Evolutionary conservation across 2,888 invertebrate genomes (phyloP).

Genomic region (Sympetrum striolatum): DNA sequence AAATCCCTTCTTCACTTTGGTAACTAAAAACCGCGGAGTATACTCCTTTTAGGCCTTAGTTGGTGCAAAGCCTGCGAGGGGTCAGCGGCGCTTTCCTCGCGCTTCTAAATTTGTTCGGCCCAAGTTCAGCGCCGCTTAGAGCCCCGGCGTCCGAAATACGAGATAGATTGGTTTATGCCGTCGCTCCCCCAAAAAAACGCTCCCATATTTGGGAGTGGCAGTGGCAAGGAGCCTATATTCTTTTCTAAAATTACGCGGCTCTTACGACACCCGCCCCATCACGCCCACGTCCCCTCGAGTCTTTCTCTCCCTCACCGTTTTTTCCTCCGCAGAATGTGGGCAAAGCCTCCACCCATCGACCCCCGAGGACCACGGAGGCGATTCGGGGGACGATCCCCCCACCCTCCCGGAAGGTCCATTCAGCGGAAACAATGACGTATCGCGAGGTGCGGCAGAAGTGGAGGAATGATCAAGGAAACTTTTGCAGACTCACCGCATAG

Average conservation of each 20-base stretch:
- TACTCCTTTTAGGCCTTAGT: conserved; percentile 1
- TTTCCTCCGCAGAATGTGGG: background rate
- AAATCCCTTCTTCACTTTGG: conserved; percentile 25
- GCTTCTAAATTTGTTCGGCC: conserved; percentile 17
- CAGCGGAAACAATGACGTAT: too few species aligned
- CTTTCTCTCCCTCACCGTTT: background rate
- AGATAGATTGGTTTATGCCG: conserved; percentile 5
- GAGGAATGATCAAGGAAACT: background rate
- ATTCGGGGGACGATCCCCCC: background rate
- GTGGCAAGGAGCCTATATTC: conserved; percentile 29
- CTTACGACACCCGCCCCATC: background rate
- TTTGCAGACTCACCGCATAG: background rate
- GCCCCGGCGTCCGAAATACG: background rate
- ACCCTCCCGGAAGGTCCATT: background rate
- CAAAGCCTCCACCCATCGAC: background rate
- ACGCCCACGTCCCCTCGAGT: background rate
- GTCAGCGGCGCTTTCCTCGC: conserved; percentile 5
- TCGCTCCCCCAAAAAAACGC: conserved; percentile 15
- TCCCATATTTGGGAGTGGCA: conserved; percentile 11
- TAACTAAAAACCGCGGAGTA: conserved; percentile 29
- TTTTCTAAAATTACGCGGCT: conserved; percentile 42
- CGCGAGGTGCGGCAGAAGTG: too few species aligned
- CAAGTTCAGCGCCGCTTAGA: background rate
- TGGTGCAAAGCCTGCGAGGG: background rate
- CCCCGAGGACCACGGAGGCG: background rate